Percentiles rank a stretch among this genome's conserved stretches.
Evolutionary conservation across 2,888 invertebrate species (phyloP).

Genomic region (Andrena chrysosceles): DNA sequence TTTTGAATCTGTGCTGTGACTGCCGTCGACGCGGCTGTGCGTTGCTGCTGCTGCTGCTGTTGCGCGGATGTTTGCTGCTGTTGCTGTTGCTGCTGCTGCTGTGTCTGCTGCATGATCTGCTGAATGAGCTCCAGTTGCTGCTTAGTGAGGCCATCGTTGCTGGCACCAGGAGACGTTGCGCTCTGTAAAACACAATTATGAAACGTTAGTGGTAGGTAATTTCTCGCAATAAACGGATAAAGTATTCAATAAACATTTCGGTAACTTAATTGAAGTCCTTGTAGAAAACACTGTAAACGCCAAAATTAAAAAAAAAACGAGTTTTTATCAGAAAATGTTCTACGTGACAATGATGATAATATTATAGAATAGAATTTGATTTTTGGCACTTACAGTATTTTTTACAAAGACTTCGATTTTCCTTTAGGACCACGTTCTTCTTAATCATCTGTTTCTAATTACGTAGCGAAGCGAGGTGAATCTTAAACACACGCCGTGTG

Average conservation of each 20-base stretch:
- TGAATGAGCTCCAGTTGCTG: constrained; percentile 91
- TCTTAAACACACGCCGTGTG: not conserved
- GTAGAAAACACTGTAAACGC: too few relatives aligned
- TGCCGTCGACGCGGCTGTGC: constrained; percentile 75
- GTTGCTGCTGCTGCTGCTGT: constrained; percentile 75
- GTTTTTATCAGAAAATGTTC: too few relatives aligned
- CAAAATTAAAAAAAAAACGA: too few relatives aligned
- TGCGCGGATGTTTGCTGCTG: constrained; percentile 74
- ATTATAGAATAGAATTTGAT: too few relatives aligned
- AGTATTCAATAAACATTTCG: too few relatives aligned
- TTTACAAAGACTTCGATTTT: too few relatives aligned
- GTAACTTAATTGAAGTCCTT: too few relatives aligned
- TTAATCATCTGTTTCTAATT: too few relatives aligned
- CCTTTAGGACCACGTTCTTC: too few relatives aligned
- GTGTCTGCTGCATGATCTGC: constrained; percentile 92
- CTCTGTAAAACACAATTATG: constrained; percentile 77
- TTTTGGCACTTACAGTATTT: too few relatives aligned
- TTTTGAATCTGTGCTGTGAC: constrained; percentile 84
- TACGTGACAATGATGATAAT: too few relatives aligned
- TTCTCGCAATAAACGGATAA: not conserved
- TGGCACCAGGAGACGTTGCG: constrained; percentile 84
- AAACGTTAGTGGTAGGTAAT: too few relatives aligned
- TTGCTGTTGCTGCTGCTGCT: constrained; percentile 85
- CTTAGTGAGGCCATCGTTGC: constrained; percentile 89
- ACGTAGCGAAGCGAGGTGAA: not conserved